A percentile compares a stretch with the other conserved stretches of the same genome.
These are phyloP conservation scores for Sebastes schlegelii DNA, from an alignment of 2,113 vertebrate genomes.

Conservation along the genomic window DNA sequence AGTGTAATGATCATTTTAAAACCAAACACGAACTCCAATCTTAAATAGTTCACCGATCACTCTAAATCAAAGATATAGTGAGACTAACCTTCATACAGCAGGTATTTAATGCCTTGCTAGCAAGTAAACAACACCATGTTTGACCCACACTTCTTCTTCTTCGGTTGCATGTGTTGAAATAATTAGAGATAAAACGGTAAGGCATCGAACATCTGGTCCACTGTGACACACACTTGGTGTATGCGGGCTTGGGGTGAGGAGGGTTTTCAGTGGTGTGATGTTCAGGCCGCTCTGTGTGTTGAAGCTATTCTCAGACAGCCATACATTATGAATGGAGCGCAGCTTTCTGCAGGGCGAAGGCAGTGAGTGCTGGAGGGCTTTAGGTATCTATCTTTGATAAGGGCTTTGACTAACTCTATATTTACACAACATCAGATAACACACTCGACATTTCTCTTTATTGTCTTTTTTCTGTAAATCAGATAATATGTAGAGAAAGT, in stretches of 20 bases:
- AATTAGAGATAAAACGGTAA: constrained; percentile 20
- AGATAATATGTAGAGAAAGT: neutral
- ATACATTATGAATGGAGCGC: constrained; percentile 83
- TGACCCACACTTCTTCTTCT: neutral
- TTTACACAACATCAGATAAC: constrained; percentile 44
- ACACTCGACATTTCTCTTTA: constrained; percentile 10
- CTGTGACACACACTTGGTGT: constrained; percentile 6
- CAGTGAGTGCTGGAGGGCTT: constrained; percentile 55
- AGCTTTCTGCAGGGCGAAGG: constrained; percentile 62
- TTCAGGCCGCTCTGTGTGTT: constrained; percentile 49
- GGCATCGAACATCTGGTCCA: constrained; percentile 22
- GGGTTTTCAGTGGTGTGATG: constrained; percentile 54
- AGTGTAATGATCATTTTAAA: neutral
- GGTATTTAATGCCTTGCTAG: neutral
- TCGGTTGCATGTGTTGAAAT: constrained; percentile 12
- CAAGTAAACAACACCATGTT: neutral
- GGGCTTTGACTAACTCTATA: constrained; percentile 65
- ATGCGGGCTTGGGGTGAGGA: constrained; percentile 6
- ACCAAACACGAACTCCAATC: neutral
- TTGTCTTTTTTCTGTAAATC: neutral
- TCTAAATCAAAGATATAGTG: neutral
- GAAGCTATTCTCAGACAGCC: constrained; percentile 80
- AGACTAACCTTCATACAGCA: neutral
- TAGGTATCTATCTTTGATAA: constrained; percentile 74
- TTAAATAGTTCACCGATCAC: neutral